A percentile compares a stretch with the other conserved stretches of the same genome.
Conservation (phyloP, 2,797 vertebrate genomes). For the Staurois parvus region DNA sequence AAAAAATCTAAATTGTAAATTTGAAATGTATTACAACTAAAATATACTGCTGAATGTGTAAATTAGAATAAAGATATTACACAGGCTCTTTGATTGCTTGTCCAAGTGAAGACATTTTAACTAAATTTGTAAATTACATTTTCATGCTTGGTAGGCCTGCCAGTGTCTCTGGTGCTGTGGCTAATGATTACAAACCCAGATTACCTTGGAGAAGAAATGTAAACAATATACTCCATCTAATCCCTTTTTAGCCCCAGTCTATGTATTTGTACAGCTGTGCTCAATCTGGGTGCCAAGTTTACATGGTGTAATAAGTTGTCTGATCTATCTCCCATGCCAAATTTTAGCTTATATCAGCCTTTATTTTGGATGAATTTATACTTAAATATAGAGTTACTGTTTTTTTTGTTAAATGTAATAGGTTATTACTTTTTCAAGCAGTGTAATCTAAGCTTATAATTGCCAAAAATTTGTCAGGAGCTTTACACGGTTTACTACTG, state of each 20-base stretch:
- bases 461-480: too few species aligned
- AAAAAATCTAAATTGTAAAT: background rate
- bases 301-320: background rate
- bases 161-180: constrained; percentile 40
- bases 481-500: too few species aligned
- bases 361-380: background rate
- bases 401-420: background rate
- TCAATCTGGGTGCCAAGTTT: constrained; percentile 20
- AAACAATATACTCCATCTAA: constrained; percentile 39
- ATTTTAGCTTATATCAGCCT: background rate
- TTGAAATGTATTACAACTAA: background rate
- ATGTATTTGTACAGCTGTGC: constrained; percentile 30
- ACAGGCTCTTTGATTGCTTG: background rate
- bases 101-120: constrained; percentile 19
- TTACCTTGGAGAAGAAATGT: constrained; percentile 46
- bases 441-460: background rate
- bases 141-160: constrained; percentile 47
- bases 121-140: constrained; percentile 44
- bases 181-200: constrained; percentile 54
- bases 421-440: background rate
- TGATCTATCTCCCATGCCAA: background rate
- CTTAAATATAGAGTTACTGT: background rate
- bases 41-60: background rate
- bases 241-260: constrained; percentile 13
- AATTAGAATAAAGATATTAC: constrained; percentile 38